Evolutionary conservation across 2,888 invertebrate species (phyloP).

Genomic region (Ormyrus thymus): DNA sequence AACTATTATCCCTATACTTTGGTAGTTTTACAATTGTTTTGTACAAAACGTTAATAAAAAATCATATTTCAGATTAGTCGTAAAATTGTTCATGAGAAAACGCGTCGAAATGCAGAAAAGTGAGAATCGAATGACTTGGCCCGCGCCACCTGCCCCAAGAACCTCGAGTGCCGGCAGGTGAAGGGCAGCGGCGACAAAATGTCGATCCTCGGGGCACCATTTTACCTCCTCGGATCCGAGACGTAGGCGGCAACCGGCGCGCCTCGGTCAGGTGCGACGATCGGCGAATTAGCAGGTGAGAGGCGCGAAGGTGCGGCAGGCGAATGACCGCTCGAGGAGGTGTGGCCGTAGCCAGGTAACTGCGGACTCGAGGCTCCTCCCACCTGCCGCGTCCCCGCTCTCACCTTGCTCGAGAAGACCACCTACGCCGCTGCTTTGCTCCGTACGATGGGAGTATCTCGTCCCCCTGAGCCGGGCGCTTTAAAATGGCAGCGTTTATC

Average conservation of each 20-base stretch:
- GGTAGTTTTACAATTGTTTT: too few species aligned
- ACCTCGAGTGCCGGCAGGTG: too few species aligned
- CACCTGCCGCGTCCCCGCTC: slow-evolving; percentile 56
- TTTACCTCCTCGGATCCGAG: background rate
- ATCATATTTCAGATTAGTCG: too few species aligned
- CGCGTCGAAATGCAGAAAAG: too few species aligned
- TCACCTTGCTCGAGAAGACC: background rate
- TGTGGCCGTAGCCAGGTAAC: slow-evolving; percentile 59
- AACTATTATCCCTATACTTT: too few species aligned
- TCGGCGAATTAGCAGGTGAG: slow-evolving; percentile 17
- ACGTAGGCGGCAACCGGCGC: slow-evolving; percentile 1
- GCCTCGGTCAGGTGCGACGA: slow-evolving; percentile 2
- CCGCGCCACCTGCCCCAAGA: too few species aligned
- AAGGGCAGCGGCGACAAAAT: too few species aligned
- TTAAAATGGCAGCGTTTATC: slow-evolving; percentile 17
- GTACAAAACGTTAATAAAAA: too few species aligned
- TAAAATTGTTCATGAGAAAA: too few species aligned
- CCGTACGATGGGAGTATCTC: background rate
- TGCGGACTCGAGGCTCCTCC: slow-evolving; percentile 61
- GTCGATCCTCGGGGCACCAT: background rate
- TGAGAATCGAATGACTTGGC: too few species aligned
- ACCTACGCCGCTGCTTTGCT: background rate
- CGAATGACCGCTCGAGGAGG: slow-evolving; percentile 57
- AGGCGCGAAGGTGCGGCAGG: background rate
- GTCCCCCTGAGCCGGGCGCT: background rate